A percentile compares a stretch with the other conserved stretches of the same genome.
Evolutionary conservation across 2,797 vertebrate genomes (phyloP).

Genomic region (Lutjanus campechanus): DNA sequence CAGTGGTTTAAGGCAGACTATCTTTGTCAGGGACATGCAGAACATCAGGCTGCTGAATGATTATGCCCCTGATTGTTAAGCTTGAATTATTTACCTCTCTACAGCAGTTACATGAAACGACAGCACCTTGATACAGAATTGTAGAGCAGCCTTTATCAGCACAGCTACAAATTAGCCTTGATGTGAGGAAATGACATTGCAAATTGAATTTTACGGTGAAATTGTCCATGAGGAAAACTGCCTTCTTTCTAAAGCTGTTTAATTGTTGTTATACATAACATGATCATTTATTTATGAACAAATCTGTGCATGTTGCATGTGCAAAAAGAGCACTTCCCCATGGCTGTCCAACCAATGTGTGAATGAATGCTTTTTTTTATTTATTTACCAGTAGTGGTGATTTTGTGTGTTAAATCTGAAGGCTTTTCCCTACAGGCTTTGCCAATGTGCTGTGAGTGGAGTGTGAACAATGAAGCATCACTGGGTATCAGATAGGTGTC

Average conservation of each 20-base stretch:
- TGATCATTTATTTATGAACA: slow-evolving; percentile 3
- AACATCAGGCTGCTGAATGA: slow-evolving; percentile 17
- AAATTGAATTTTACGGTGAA: not conserved
- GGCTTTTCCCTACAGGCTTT: not conserved
- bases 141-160: not conserved
- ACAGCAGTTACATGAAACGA: not conserved
- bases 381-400: not conserved
- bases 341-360: not conserved
- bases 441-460: not conserved
- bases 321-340: not conserved
- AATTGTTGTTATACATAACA: not conserved
- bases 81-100: slow-evolving; percentile 42
- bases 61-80: slow-evolving; percentile 23
- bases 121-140: slow-evolving; percentile 15
- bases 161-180: not conserved
- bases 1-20: slow-evolving; percentile 9
- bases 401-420: not conserved
- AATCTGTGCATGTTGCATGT: slow-evolving; percentile 5
- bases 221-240: not conserved
- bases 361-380: not conserved
- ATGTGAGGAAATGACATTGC: slow-evolving; percentile 6
- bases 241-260: not conserved
- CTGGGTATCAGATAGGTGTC: slow-evolving; percentile 49
- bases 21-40: slow-evolving; percentile 10
- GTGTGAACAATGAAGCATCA: slow-evolving; percentile 41